Percentiles rank a stretch among this genome's conserved stretches.
Evolutionary conservation across 1,140 invertebrate species (phyloP).

Genomic region (Mya arenaria): DNA sequence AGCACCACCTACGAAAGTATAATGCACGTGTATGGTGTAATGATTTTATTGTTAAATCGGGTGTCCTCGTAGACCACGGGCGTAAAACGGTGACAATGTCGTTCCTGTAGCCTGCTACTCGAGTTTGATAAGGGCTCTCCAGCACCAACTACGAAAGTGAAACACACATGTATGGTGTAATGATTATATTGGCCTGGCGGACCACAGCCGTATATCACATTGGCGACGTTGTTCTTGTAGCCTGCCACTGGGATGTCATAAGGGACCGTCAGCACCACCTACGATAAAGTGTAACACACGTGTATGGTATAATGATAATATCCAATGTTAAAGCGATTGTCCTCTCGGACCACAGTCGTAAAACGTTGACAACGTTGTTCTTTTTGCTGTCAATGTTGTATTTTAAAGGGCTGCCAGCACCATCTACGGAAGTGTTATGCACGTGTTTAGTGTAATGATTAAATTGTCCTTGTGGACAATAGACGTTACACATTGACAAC

Average conservation of each 20-base stretch:
- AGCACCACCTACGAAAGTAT: slow-evolving; percentile 91
- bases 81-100: slow-evolving; percentile 98
- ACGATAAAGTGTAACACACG: slow-evolving; percentile 82
- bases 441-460: background rate
- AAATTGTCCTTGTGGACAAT: slow-evolving; percentile 99
- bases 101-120: slow-evolving; percentile 98
- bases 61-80: slow-evolving; percentile 98
- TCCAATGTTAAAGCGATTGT: slow-evolving; percentile 87
- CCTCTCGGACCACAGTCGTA: slow-evolving; percentile 98
- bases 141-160: slow-evolving; percentile 91
- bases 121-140: slow-evolving; percentile 98
- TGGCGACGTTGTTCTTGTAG: slow-evolving; percentile 98
- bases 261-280: slow-evolving; percentile 97
- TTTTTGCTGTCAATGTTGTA: slow-evolving; percentile 96
- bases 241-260: slow-evolving; percentile 99
- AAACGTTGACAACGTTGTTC: slow-evolving; percentile 98
- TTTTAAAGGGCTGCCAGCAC: slow-evolving; percentile 99
- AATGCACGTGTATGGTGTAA: background rate
- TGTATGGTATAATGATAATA: background rate
- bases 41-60: background rate
- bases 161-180: background rate
- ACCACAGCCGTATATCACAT: slow-evolving; percentile 98
- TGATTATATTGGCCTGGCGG: slow-evolving; percentile 97
- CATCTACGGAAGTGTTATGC: slow-evolving; percentile 86
- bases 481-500: slow-evolving; percentile 97